These are phyloP conservation scores for Apis cerana DNA, from an alignment of 1,140 invertebrate genomes.

Conservation along the genomic window DNA sequence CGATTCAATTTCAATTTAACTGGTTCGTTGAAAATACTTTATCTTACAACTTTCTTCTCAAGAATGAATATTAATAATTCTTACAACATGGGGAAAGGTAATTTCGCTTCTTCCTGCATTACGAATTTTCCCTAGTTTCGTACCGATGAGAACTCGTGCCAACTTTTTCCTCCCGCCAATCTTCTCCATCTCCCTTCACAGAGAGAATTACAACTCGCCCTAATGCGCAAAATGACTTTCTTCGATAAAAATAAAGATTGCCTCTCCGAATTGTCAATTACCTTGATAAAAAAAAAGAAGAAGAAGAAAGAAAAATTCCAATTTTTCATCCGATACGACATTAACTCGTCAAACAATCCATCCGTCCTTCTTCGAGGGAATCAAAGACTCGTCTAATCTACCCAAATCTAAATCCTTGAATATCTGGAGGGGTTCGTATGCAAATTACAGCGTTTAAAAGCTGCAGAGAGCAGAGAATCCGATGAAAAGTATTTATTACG, in stretches of 20 bases:
- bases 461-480: background rate
- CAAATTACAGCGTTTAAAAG: conserved; percentile 1
- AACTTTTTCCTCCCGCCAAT: background rate
- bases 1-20: no score
- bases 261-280: background rate
- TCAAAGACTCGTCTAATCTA: no score
- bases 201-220: background rate
- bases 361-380: no score
- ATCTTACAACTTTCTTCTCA: background rate
- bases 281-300: no score
- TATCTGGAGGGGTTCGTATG: background rate
- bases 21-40: no score
- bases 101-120: background rate
- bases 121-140: background rate
- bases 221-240: background rate
- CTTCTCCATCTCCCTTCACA: background rate
- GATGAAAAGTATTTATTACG: background rate
- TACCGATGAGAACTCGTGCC: background rate
- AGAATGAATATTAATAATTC: background rate
- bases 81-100: background rate
- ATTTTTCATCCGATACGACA: no score
- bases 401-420: background rate
- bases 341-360: no score
- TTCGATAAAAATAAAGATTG: background rate
- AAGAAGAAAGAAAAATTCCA: no score